Percentiles rank a stretch among this genome's conserved stretches.
Conservation (phyloP, 2,797 vertebrate genomes). For the Distichodus sexfasciatus region DNA sequence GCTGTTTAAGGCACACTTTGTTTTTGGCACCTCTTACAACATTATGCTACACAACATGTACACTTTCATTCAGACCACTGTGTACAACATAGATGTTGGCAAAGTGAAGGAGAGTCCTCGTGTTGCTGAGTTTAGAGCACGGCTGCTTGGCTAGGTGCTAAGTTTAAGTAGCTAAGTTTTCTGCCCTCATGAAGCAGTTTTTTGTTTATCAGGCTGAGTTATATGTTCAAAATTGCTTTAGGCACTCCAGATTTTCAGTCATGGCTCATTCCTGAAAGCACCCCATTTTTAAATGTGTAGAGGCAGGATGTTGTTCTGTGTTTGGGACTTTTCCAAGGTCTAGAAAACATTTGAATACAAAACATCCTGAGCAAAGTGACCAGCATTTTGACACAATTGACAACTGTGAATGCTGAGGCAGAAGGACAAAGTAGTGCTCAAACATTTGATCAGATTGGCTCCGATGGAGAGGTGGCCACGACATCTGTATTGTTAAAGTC, state of each 20-base stretch:
- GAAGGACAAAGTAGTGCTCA: too few relatives aligned
- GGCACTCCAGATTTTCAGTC: too few relatives aligned
- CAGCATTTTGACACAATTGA: not conserved
- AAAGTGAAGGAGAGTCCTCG: not conserved
- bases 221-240: not conserved
- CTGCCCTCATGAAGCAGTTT: too few relatives aligned
- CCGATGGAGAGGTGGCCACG: too few relatives aligned
- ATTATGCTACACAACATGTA: not conserved
- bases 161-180: conserved; percentile 27
- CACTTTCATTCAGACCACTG: not conserved
- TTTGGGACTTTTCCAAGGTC: conserved; percentile 49
- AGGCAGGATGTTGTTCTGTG: conserved; percentile 41
- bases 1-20: not conserved
- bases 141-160: conserved; percentile 16
- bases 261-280: too few relatives aligned
- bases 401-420: too few relatives aligned
- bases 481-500: too few relatives aligned
- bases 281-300: conserved; percentile 37
- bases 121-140: not conserved
- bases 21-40: not conserved
- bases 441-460: too few relatives aligned
- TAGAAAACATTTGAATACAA: conserved; percentile 22
- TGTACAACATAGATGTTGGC: not conserved
- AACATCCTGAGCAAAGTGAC: not conserved
- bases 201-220: too few relatives aligned